Conservation (phyloP, 2,113 vertebrate species). For the Papio anubis region DNA sequence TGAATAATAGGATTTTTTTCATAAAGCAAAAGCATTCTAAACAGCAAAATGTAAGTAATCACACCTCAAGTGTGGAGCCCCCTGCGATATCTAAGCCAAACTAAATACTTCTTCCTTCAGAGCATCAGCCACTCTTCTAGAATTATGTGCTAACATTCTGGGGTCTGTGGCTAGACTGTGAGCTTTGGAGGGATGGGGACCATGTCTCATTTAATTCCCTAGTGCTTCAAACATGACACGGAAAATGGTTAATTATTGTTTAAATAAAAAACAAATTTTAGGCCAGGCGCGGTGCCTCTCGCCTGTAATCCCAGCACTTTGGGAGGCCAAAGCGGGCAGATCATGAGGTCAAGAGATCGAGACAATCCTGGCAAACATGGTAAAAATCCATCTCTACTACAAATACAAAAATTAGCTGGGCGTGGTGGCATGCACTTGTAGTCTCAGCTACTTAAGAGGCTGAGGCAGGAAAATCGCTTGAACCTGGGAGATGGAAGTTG, state of each 20-base stretch:
- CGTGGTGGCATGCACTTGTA: no score
- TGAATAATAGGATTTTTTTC: not conserved
- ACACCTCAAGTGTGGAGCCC: not conserved
- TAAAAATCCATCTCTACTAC: no score
- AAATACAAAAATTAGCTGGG: no score
- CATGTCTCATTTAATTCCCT: not conserved
- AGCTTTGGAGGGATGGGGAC: not conserved
- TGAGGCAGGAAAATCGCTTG: no score
- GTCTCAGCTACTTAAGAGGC: no score
- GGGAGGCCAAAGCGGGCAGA: no score
- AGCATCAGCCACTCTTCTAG: not conserved
- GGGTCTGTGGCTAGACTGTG: not conserved
- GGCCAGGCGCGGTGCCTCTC: no score
- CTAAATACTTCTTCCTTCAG: not conserved
- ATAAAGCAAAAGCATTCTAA: not conserved
- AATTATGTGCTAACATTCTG: not conserved
- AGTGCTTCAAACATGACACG: not conserved
- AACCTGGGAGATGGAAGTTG: no score
- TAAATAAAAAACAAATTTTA: not conserved
- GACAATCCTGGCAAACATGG: no score
- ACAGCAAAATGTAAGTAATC: not conserved
- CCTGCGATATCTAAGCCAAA: not conserved
- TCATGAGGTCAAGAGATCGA: no score
- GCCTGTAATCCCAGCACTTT: no score
- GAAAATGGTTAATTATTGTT: not conserved